Conservation (phyloP, 1,140 invertebrate species). For the Nixonia krombeini region DNA sequence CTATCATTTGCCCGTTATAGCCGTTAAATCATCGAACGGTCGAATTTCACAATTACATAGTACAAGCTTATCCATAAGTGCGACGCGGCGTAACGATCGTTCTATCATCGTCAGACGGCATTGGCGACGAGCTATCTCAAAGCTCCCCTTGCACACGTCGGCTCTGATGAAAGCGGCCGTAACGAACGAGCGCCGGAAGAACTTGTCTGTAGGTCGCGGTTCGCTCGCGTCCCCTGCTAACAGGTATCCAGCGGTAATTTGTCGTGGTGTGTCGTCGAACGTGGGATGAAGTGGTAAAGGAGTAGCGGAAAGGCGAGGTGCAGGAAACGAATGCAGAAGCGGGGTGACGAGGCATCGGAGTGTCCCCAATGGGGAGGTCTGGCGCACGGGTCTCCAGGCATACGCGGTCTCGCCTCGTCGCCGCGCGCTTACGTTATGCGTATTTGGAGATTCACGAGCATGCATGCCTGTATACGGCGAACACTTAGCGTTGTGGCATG, state of each 20-base stretch:
- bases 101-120: conserved; percentile 2
- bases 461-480: not conserved
- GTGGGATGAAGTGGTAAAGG: conserved; percentile 23
- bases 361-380: too few relatives aligned
- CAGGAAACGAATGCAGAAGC: not conserved
- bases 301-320: not conserved
- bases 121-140: conserved; percentile 14
- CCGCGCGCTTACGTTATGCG: conserved; percentile 11
- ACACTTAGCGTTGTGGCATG: conserved; percentile 1
- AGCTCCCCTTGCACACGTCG: conserved; percentile 2
- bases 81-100: not conserved
- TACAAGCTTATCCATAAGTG: too few relatives aligned
- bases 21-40: too few relatives aligned
- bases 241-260: conserved; percentile 36
- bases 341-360: not conserved
- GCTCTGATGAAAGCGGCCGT: conserved; percentile 35
- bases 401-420: too few relatives aligned
- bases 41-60: too few relatives aligned
- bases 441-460: conserved; percentile 4
- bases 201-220: conserved; percentile 36
- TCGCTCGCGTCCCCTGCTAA: conserved; percentile 30
- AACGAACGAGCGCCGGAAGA: conserved; percentile 35
- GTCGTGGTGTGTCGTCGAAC: conserved; percentile 24
- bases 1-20: too few relatives aligned
- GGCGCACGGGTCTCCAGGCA: too few relatives aligned